Base-by-base conservation (phyloP, 2,888 invertebrate species). In the Microdon myrmicae region DNA sequence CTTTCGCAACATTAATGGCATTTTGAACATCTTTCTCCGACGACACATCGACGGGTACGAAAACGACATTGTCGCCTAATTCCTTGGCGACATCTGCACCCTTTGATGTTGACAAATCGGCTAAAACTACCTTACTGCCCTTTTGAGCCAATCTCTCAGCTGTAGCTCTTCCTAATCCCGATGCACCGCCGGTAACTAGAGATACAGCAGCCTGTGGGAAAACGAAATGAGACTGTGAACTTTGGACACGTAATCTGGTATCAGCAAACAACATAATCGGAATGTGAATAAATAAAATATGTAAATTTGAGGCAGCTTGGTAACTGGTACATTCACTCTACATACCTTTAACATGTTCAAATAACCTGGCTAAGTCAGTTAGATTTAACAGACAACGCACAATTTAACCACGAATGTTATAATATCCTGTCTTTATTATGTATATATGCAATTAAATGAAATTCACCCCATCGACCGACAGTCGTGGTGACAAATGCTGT, bases 101-200 rank as follows among this genome's bases (percentile, higher is more conserved):
- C 74, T 90, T 86, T 0, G 96, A 94, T 3, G 82, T 83, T 13
- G 92, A 90, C 64, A 98, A 82, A 82, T 99, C 99, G 68, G 92
- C 90, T 22, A 98, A 82, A 0, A 96, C 87, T 1, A 96, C 96
- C 75, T 86, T 89, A 3, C 89, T 88, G 5, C 97, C 98, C 76
- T 91, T 86, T 61, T 85, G 85, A 0, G 90, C 84, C 56, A 99
- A 84, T 68, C 94, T 84, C 75, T 96, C 92, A 0, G 88, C 96
- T n/a, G 77, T 77, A 19, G 94, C 97, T 75, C 87, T 87, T 0
- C 98, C 98, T 41, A 99, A 82, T 1, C 98, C 98, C 4, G 97
- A 97, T 3, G 95, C 96, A 49, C 96, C 97, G 8, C 98, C 98
- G 47, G 98, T 97, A 38, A 99, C 94, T 69, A 99, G 83, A 70